Percentiles rank a stretch among this genome's conserved stretches.
phyloP scores from a whole-genome alignment of 2,113 vertebrate genomes.

The Cricetomys ansorgei region DNA sequence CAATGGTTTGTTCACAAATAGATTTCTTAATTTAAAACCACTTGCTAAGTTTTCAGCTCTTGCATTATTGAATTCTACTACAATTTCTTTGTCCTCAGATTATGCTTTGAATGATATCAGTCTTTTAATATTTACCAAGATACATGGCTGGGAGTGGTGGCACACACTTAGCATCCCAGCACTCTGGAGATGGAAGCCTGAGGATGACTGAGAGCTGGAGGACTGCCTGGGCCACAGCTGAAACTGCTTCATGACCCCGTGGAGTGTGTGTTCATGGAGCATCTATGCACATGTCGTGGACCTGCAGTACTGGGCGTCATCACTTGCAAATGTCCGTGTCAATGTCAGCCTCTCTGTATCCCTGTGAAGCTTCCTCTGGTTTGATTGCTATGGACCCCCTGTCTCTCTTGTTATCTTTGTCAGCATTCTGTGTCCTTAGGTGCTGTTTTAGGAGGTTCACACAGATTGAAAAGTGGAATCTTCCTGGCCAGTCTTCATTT shows the following conservation, averaged over 20 bases:
- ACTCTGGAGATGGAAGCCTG: not conserved
- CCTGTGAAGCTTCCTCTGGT: not conserved
- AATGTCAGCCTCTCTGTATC: not conserved
- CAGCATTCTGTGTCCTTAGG: not conserved
- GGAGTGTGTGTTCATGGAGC: not conserved
- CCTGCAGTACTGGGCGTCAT: not conserved
- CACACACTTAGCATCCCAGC: not conserved
- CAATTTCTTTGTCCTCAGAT: not conserved
- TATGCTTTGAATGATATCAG: not conserved
- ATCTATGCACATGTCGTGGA: rapidly evolving
- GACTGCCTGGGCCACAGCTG: not conserved
- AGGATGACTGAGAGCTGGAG: too few relatives aligned
- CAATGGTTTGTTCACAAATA: not conserved
- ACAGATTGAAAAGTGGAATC: not conserved
- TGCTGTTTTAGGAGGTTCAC: not conserved
- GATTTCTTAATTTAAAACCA: not conserved
- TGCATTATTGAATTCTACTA: not conserved
- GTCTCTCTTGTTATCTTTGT: not conserved
- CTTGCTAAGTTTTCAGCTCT: not conserved
- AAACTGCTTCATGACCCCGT: not conserved
- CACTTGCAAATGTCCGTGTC: not conserved
- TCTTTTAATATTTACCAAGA: not conserved
- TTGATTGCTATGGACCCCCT: not conserved
- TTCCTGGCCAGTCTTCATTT: not conserved
- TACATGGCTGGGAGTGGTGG: not conserved